These are phyloP conservation scores for Odontamblyopus lacepedii DNA, from an alignment of 2,797 vertebrate genomes.

Conservation along the genomic window DNA sequence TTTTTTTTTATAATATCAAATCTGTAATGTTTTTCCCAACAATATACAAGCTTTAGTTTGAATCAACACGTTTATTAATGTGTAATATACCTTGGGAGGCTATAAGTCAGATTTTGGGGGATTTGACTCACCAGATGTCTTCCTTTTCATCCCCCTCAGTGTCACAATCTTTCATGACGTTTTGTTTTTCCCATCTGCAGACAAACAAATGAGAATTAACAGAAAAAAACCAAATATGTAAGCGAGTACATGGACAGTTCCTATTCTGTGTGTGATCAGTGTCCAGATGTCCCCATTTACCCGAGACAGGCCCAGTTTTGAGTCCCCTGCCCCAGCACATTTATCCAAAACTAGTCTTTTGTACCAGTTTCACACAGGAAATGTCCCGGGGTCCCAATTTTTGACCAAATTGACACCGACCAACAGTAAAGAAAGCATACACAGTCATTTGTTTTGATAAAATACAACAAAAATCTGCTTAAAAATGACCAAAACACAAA, in stretches of 20 bases:
- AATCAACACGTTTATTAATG: not conserved
- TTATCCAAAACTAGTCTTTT: no score
- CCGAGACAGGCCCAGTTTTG: no score
- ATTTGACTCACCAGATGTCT: constrained; percentile 70
- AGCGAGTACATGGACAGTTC: not conserved
- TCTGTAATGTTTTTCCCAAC: not conserved
- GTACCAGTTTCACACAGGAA: no score
- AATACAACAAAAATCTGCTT: no score
- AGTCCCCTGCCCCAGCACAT: no score
- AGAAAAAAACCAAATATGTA: not conserved
- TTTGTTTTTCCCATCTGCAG: constrained; percentile 74
- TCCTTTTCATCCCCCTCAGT: constrained; percentile 76
- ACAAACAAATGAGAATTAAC: not conserved
- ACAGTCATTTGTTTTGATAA: no score
- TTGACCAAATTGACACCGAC: no score
- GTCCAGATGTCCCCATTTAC: no score
- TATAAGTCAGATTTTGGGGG: not conserved
- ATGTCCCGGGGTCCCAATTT: no score
- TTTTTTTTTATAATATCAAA: not conserved
- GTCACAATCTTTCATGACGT: constrained; percentile 89
- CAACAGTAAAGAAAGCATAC: no score
- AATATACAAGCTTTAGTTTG: not conserved
- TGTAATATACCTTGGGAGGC: not conserved
- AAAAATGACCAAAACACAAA: no score
- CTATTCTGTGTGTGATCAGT: not conserved